Evolutionary conservation across 2,888 invertebrate genomes (phyloP).

Genomic region (Seira ritae): DNA sequence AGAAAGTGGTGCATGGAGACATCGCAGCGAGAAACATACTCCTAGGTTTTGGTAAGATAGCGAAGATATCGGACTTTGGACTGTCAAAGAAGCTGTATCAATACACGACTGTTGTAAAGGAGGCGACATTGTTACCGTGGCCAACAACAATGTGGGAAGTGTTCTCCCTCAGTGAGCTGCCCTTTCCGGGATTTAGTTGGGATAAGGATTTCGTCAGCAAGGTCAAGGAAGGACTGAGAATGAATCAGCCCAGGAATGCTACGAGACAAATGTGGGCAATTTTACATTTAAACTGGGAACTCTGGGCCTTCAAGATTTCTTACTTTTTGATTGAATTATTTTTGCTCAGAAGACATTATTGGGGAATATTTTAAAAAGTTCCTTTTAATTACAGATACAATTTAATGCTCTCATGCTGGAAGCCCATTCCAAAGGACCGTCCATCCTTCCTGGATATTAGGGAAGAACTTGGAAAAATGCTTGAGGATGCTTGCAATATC

Average conservation of each 20-base stretch:
- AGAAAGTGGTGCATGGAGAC: conserved; percentile 63
- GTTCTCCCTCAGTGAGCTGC: conserved; percentile 61
- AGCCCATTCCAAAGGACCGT: conserved; percentile 35
- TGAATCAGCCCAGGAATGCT: conserved; percentile 62
- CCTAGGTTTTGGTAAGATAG: conserved; percentile 48
- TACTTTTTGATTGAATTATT: not conserved
- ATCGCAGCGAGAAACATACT: conserved; percentile 61
- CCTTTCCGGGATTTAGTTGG: conserved; percentile 64
- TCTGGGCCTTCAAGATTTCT: not conserved
- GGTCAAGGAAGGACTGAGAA: conserved; percentile 53
- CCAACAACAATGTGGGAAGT: conserved; percentile 60
- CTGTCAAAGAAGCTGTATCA: conserved; percentile 62
- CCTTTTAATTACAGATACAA: conserved; percentile 53
- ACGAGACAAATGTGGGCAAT: conserved; percentile 55
- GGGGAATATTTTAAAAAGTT: not conserved
- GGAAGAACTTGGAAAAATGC: conserved; percentile 24
- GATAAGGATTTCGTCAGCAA: conserved; percentile 55
- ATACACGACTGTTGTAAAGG: conserved; percentile 58
- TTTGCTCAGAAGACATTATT: conserved; percentile 8
- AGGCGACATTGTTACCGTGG: too few species aligned
- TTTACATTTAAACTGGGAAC: not conserved
- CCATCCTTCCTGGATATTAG: conserved; percentile 46
- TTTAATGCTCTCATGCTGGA: conserved; percentile 61
- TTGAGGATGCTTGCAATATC: not conserved
- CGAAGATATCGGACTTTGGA: conserved; percentile 65